Percentiles rank a stretch among this genome's conserved stretches.
Evolutionary conservation across 2,888 invertebrate genomes (phyloP).

Genomic region (Pristionchus japonicus): DNA sequence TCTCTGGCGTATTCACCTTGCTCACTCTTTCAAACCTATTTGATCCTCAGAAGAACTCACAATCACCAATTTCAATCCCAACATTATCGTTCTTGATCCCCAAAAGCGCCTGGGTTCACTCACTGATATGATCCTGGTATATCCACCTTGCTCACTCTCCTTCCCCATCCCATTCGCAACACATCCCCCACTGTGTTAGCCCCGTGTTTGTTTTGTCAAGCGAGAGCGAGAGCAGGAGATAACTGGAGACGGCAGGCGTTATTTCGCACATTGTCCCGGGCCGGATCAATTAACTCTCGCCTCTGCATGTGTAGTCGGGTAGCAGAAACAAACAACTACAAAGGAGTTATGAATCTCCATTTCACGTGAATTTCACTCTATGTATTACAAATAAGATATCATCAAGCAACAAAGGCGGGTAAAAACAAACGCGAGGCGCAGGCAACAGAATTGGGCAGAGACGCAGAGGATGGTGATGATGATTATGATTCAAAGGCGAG

Average conservation of each 20-base stretch:
- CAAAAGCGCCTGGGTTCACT: too few species aligned
- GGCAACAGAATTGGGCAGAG: neutral
- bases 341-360: too few species aligned
- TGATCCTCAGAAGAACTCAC: too few species aligned
- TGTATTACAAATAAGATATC: too few species aligned
- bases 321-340: neutral
- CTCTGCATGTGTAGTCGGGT: neutral
- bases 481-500: neutral
- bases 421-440: too few species aligned
- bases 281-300: neutral
- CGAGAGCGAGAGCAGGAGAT: neutral
- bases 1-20: neutral
- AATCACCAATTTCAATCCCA: too few species aligned
- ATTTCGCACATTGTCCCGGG: neutral
- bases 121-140: too few species aligned
- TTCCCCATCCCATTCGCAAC: neutral
- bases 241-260: neutral
- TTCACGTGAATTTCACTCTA: too few species aligned
- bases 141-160: neutral
- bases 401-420: too few species aligned
- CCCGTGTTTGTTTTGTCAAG: neutral
- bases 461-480: conserved; percentile 6
- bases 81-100: too few species aligned
- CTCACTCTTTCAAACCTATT: too few species aligned
- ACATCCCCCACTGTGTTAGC: neutral